Evolutionary conservation across 2,888 invertebrate genomes (phyloP), one percentile per base, ranked within the genome.

Genomic region (Drosophila multiciliata): DNA sequence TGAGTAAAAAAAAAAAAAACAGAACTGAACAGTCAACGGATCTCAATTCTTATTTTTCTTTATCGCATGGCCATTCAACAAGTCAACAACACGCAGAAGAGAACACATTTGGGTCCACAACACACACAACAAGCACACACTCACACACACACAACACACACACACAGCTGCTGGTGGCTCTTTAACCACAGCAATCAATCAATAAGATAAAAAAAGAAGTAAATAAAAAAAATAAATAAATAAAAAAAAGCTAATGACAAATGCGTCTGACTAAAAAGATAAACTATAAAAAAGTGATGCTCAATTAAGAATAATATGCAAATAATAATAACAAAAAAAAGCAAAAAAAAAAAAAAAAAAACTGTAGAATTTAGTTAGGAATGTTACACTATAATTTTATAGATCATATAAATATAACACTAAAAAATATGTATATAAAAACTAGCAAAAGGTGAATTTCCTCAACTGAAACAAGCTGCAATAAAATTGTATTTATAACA

Each of bases 61-160:
- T 77, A 77, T 80, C 72, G 78, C 61, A 36, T 67, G 72, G 61
- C 80, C 72, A 72, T 64, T 69, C 64, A 71, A 75, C 80, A 71
- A 79, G 60, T 79, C 75, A 69, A 57, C 79, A 66, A 40, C 54
- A 67, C 48, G 36, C 53, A 48, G 52, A 26, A 62, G 29, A 57
- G 38, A 45, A 45, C 15, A 64, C 57, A 74, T 77, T 75, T 75
- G 77, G 45, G 15, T 33, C 54, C 76, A 57, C 38, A 38, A 17
- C 8, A 38, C 17, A 36, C 32, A 32, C 38, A 38, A 17, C 8
- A 38, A 15, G 15, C 36, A 36, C 36, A 36, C 32, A 32, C 26
- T 4, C 29, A 35, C 12, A 36, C 15, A 5, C 35, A 12, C 36
- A 36, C 35, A 35, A 35, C 12, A 33, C 1, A 11, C 33, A 17